phyloP scores from a whole-genome alignment of 2,888 invertebrate species.

The Phorcus lineatus region DNA sequence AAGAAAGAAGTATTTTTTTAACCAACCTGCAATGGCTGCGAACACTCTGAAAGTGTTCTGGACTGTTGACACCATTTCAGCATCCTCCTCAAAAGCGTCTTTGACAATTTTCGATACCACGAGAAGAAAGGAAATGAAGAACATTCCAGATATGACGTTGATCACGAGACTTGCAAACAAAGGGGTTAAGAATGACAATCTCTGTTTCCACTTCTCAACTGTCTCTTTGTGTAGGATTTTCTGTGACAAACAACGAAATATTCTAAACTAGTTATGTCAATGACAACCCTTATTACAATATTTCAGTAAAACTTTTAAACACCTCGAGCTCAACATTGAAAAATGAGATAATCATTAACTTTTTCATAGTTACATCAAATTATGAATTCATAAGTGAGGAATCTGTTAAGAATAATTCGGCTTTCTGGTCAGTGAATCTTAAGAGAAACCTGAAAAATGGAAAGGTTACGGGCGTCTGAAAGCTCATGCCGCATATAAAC shows the following conservation, averaged over 20 bases:
- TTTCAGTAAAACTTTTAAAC: no score
- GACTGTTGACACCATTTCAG: neutral
- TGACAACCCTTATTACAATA: no score
- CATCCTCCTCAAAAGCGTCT: neutral
- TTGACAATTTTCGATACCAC: neutral
- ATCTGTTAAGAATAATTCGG: no score
- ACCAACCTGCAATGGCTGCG: neutral
- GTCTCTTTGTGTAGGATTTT: neutral
- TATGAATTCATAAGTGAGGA: no score
- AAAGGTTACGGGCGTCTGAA: no score
- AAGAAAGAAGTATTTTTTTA: no score
- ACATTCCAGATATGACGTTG: neutral
- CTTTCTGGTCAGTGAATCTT: no score
- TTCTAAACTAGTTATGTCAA: neutral
- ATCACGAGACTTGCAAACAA: neutral
- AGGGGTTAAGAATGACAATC: neutral
- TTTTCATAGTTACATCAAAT: no score
- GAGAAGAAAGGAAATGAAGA: neutral
- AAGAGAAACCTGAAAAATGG: no score
- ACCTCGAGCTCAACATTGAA: no score
- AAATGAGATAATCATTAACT: no score
- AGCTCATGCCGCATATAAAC: no score
- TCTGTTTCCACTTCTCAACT: neutral
- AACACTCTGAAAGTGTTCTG: neutral
- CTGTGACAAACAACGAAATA: neutral